Evolutionary conservation across 2,797 vertebrate genomes (phyloP).

Genomic region (Rachycentron canadum): DNA sequence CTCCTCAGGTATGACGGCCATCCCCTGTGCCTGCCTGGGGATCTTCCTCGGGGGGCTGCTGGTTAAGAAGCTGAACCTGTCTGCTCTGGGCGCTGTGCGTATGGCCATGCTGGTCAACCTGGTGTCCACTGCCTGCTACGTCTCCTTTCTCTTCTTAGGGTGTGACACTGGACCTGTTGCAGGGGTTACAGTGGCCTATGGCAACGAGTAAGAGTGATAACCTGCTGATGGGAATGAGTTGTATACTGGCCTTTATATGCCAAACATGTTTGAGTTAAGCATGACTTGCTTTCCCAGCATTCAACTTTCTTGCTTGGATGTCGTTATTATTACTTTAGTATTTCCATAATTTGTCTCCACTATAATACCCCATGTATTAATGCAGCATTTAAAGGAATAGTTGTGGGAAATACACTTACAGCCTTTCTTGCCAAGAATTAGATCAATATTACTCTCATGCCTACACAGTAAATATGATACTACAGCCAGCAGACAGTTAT

Average conservation of each 20-base stretch:
- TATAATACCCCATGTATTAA: not conserved
- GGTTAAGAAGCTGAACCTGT: conserved; percentile 97
- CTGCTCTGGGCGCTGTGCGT: conserved; percentile 94
- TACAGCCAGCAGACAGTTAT: no score
- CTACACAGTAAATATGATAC: no score
- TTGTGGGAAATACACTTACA: not conserved
- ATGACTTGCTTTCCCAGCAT: not conserved
- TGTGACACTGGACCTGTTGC: conserved; percentile 98
- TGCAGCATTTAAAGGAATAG: not conserved
- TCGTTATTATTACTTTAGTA: not conserved
- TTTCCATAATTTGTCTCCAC: not conserved
- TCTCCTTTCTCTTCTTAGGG: conserved; percentile 98
- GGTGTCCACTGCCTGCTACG: conserved; percentile 97
- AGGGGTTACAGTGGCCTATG: conserved; percentile 95
- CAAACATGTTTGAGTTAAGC: not conserved
- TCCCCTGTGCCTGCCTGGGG: conserved; percentile 97
- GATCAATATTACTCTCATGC: no score
- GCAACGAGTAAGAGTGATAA: conserved; percentile 90
- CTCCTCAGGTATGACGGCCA: conserved; percentile 95
- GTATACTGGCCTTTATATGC: not conserved
- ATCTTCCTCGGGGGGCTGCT: conserved; percentile 97
- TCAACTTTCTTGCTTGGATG: not conserved
- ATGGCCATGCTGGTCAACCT: conserved; percentile 99
- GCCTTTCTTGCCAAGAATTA: not conserved
- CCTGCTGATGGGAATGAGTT: conserved; percentile 7